A percentile compares a stretch with the other conserved stretches of the same genome.
Evolutionary conservation across 2,113 vertebrate species (phyloP).

Genomic region (Platichthys stellatus): DNA sequence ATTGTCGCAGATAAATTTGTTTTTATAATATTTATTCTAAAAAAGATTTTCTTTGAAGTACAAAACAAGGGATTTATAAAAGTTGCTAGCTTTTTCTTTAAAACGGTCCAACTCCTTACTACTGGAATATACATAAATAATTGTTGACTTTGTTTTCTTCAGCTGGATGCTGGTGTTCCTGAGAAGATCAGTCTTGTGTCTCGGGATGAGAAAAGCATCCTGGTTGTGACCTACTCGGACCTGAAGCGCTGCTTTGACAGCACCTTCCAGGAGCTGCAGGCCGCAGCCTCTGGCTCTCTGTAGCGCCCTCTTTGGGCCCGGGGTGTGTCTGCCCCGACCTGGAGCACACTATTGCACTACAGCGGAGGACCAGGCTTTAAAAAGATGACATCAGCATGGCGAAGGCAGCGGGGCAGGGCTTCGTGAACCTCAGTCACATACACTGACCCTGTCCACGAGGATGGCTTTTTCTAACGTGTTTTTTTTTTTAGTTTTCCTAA

Average conservation of each 20-base stretch:
- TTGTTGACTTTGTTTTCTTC: not conserved
- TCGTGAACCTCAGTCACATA: constrained; percentile 95
- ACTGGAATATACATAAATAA: not conserved
- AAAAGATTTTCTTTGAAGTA: no score
- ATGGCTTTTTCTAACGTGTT: constrained; percentile 85
- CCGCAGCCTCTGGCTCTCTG: constrained; percentile 93
- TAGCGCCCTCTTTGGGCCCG: constrained; percentile 82
- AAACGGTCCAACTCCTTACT: not conserved
- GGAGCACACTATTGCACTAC: constrained; percentile 96
- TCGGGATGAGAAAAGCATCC: constrained; percentile 97
- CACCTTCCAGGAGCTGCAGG: constrained; percentile 99
- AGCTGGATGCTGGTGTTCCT: constrained; percentile 98
- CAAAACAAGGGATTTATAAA: no score
- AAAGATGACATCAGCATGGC: constrained; percentile 72
- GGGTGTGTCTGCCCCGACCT: constrained; percentile 82
- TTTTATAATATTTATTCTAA: no score
- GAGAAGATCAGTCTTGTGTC: constrained; percentile 99
- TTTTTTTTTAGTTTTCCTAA: constrained; percentile 86
- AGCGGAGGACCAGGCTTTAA: constrained; percentile 82
- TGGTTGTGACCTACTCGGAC: constrained; percentile 99
- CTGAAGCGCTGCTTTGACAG: constrained; percentile 99
- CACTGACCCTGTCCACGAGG: constrained; percentile 95
- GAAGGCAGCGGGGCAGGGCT: constrained; percentile 74
- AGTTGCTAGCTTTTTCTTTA: not conserved
- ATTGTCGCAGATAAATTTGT: no score